These are phyloP conservation scores for Caenorhabditis virilis DNA, from an alignment of 2,888 invertebrate species.

Conservation along the genomic window DNA sequence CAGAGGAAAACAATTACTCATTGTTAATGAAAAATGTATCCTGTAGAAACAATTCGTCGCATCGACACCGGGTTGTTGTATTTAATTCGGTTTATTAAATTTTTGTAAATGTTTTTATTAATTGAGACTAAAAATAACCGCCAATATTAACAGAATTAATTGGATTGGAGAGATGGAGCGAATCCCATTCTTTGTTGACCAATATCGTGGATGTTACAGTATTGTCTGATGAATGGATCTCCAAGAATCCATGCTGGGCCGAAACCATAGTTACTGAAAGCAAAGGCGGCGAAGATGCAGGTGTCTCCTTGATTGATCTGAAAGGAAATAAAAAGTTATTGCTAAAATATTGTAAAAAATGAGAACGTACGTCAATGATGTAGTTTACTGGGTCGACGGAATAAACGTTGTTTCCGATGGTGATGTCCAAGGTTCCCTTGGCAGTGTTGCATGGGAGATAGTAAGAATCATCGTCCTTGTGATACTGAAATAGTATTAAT, in stretches of 20 bases:
- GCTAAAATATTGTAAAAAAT: neutral
- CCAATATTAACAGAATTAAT: neutral
- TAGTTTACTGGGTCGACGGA: slow-evolving; percentile 38
- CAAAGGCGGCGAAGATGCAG: slow-evolving; percentile 27
- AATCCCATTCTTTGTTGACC: slow-evolving; percentile 35
- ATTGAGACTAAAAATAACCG: too few relatives aligned
- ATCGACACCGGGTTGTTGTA: too few relatives aligned
- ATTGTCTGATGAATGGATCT: slow-evolving; percentile 52
- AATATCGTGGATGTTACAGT: slow-evolving; percentile 32
- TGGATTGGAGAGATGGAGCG: slow-evolving; percentile 26
- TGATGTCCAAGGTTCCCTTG: slow-evolving; percentile 17
- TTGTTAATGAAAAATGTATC: too few relatives aligned
- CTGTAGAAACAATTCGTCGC: too few relatives aligned
- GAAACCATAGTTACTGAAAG: slow-evolving; percentile 29
- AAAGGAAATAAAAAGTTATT: neutral
- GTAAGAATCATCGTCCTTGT: slow-evolving; percentile 2
- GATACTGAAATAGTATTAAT: slow-evolving; percentile 3
- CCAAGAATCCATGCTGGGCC: slow-evolving; percentile 50
- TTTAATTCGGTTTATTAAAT: too few relatives aligned
- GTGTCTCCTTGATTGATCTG: neutral
- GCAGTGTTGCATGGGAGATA: slow-evolving; percentile 5
- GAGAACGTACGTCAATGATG: slow-evolving; percentile 7
- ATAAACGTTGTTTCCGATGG: slow-evolving; percentile 36
- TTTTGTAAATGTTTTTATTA: too few relatives aligned
- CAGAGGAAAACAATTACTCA: too few relatives aligned